A percentile compares a stretch with the other conserved stretches of the same genome.
These are phyloP conservation scores for Sebastes kiyomatsui DNA, from an alignment of 2,797 vertebrate species.

Conservation along the genomic window DNA sequence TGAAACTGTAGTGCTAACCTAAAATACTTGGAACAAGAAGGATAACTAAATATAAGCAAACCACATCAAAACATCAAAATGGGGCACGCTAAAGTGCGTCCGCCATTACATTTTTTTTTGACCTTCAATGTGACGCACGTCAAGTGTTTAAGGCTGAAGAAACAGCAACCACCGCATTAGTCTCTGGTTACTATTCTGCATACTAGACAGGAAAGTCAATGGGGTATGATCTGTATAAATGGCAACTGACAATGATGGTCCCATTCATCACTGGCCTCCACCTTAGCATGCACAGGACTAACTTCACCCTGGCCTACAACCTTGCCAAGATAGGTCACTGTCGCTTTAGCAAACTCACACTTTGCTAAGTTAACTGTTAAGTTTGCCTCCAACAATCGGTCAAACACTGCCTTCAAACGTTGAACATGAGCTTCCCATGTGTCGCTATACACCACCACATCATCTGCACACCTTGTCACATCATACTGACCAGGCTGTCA, in stretches of 20 bases:
- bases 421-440: not conserved
- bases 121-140: not conserved
- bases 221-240: not conserved
- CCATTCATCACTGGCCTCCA: not conserved
- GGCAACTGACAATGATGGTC: not conserved
- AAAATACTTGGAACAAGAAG: not conserved
- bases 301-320: not conserved
- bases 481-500: too few relatives aligned
- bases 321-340: not conserved
- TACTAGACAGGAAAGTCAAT: not conserved
- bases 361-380: not conserved
- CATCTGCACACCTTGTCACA: not conserved
- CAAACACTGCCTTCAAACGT: not conserved
- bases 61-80: not conserved
- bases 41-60: not conserved
- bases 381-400: not conserved
- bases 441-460: not conserved
- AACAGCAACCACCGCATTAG: not conserved
- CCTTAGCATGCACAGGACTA: not conserved
- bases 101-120: fast-evolving
- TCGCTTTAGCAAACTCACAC: not conserved
- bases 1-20: not conserved
- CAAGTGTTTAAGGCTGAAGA: not conserved
- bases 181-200: not conserved
- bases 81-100: not conserved